phyloP scores from a whole-genome alignment of 2,797 vertebrate species.

The Ptychobarbus kaznakovi region DNA sequence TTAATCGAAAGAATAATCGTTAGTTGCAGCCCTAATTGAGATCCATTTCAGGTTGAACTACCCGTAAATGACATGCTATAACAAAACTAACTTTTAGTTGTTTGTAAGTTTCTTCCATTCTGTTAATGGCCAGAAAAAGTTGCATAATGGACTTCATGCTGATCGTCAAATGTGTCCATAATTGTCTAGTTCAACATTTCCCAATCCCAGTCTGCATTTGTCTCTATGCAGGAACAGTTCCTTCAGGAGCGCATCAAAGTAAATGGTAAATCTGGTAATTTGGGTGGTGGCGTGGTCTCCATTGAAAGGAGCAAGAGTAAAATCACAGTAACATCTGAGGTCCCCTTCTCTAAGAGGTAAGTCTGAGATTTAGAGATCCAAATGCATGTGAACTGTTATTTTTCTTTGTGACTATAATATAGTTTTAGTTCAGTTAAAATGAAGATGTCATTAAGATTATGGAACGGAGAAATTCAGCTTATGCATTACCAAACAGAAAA shows the following conservation, averaged over 20 bases:
- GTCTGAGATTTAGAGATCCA: neutral
- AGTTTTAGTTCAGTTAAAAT: neutral
- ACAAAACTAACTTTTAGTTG: neutral
- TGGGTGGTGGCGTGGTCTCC: slow-evolving; percentile 92
- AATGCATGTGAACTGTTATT: neutral
- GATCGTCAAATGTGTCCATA: neutral
- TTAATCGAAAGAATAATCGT: too few relatives aligned
- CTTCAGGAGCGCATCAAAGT: slow-evolving; percentile 98
- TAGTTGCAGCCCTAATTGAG: too few relatives aligned
- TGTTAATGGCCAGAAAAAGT: neutral
- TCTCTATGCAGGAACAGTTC: slow-evolving; percentile 88
- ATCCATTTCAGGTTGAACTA: neutral
- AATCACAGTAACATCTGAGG: slow-evolving; percentile 93
- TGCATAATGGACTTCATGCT: neutral
- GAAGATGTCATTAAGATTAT: neutral
- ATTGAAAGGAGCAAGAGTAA: slow-evolving; percentile 98
- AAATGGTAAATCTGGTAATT: slow-evolving; percentile 94
- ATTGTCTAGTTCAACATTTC: too few relatives aligned
- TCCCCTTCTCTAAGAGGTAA: slow-evolving; percentile 98
- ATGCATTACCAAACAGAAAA: neutral
- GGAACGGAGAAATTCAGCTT: neutral
- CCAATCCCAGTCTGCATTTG: neutral
- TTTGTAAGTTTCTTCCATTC: neutral
- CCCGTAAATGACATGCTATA: neutral
- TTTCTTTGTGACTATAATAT: neutral